Percentiles rank a stretch among this genome's conserved stretches.
Evolutionary conservation across 2,888 invertebrate species (phyloP).

Genomic region (Trachelus stipa): DNA sequence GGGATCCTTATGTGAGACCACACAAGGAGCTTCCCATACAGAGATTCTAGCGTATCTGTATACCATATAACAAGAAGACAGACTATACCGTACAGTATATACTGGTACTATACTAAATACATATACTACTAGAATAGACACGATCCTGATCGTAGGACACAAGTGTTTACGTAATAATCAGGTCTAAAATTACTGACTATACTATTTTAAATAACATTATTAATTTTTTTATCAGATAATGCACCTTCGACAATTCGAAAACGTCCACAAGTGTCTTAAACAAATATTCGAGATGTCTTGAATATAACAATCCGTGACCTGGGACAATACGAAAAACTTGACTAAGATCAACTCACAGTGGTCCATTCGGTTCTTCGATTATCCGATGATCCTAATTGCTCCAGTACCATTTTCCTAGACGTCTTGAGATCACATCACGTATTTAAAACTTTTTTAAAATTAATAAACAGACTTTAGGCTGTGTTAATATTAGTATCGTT

Average conservation of each 20-base stretch:
- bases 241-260: not conserved
- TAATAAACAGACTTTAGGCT: not conserved
- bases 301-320: not conserved
- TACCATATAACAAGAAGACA: not conserved
- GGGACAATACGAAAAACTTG: not conserved
- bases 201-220: not conserved
- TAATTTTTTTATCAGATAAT: not conserved
- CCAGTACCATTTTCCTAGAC: not conserved
- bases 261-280: not conserved
- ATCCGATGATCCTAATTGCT: not conserved
- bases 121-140: not conserved
- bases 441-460: not conserved
- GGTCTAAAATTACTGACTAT: not conserved
- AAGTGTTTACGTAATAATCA: not conserved
- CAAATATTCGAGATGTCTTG: not conserved
- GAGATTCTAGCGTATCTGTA: not conserved
- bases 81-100: not conserved
- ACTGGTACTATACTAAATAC: not conserved
- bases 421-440: not conserved
- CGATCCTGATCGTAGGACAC: not conserved
- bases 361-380: not conserved
- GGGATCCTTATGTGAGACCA: slow-evolving; percentile 42
- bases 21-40: slow-evolving; percentile 31
- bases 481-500: not conserved
- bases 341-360: not conserved